Evolutionary conservation across 2,888 invertebrate species (phyloP).

Genomic region (Anodontia alba): DNA sequence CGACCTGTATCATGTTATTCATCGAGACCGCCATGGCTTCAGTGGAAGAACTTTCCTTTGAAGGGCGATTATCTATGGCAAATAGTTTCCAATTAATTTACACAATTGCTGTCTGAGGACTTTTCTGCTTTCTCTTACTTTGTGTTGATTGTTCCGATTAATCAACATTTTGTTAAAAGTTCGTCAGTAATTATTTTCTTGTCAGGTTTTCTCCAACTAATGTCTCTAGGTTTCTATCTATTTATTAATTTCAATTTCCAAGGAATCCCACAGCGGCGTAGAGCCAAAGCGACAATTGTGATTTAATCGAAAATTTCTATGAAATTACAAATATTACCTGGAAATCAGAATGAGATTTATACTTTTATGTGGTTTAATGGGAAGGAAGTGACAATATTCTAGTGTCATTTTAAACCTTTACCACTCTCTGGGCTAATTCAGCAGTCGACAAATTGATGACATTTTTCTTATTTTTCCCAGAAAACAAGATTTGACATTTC

Average conservation of each 20-base stretch:
- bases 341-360: not conserved
- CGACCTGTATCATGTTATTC: too few relatives aligned
- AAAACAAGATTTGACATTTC: too few relatives aligned
- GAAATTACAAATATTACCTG: not conserved
- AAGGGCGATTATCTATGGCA: not conserved
- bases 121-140: not conserved
- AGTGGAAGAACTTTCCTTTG: not conserved
- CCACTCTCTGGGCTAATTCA: too few relatives aligned
- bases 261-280: not conserved
- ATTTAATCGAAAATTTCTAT: not conserved
- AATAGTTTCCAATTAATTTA: not conserved
- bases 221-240: not conserved
- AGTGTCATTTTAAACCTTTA: too few relatives aligned
- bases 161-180: conserved; percentile 7
- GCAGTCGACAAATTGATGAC: too few relatives aligned
- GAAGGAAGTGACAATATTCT: too few relatives aligned
- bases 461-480: too few relatives aligned
- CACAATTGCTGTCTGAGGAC: not conserved
- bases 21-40: too few relatives aligned
- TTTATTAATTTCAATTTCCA: not conserved
- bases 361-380: conserved; percentile 7
- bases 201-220: not conserved
- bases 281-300: not conserved
- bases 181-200: conserved; percentile 15
- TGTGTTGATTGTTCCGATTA: not conserved